Base-by-base conservation (phyloP, 2,113 vertebrate species). In the Columba livia region DNA sequence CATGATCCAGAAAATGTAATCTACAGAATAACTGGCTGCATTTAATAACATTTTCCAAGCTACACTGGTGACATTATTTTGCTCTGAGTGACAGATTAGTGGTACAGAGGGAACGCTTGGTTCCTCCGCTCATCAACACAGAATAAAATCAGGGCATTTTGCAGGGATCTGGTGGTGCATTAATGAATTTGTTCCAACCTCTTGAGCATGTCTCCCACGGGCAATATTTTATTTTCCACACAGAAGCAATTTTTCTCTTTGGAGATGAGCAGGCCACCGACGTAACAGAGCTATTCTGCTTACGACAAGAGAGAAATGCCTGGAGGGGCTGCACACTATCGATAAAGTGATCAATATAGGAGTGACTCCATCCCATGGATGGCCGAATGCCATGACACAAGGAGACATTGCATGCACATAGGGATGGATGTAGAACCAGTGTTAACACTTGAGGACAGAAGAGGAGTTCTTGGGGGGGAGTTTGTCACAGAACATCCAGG, bases 161-260 rank as follows among this genome's bases (percentile, higher is more conserved):
- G 70, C 87, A 69, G 47, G 51, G 50, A 57, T 61, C 66, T 91
- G 84, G 21, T 79, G 87, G 75, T 31, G 80, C 90, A 57, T 58
- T 84, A 93, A 85, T 78, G 56, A 60, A 88, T 93, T 85, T 74
- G 51, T 94, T 96, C 88, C 95, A 66, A 42, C 62, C 57, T 93
- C 66, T 85, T 91, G 84, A 90, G 60, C 75, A 16, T 2, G n/a
- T n/a, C 66, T 91, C 61, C 88, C 80, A 26, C 16, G 48, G 90
- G 95, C 79, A 66, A 31, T 91, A 85, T 94, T 93, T 93, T 70
- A 70, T 91, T 96, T 96, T 94, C 87, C 80, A 61, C 71, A 44
- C 3, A 3, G 93, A 75, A 90, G 67, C 66, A 42, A 25, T 57
- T 48, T 85, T 36, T 36, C 71, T 65, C 29, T 70, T 74, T 38